These are phyloP conservation scores for Aurelia sp. DNA, from an alignment of 30 jellyfish, hydroid and myxozoan genomes.

Conservation along the genomic window DNA sequence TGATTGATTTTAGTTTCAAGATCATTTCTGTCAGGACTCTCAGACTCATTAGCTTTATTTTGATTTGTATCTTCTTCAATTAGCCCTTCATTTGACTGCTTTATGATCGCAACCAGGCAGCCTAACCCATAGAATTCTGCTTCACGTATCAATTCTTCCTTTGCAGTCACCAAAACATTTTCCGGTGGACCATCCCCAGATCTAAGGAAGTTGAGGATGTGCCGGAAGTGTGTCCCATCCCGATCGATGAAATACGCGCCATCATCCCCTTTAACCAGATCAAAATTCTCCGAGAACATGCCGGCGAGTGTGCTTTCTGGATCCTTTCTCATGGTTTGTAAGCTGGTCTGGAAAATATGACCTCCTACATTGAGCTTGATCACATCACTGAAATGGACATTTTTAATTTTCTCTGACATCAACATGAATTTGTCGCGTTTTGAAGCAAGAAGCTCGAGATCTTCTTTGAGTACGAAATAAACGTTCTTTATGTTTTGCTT, in stretches of 20 bases:
- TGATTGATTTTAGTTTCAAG: slow-evolving; percentile 23
- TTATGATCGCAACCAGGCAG: slow-evolving; percentile 8
- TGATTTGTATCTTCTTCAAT: no score
- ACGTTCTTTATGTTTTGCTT: no score
- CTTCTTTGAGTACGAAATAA: no score
- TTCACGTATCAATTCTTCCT: slow-evolving; percentile 32
- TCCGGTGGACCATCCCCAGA: slow-evolving; percentile 50
- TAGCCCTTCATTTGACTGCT: no score
- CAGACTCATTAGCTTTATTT: no score
- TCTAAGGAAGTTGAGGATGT: slow-evolving; percentile 41
- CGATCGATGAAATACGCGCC: slow-evolving; percentile 3
- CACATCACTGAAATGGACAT: no score
- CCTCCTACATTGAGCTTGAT: slow-evolving; percentile 54
- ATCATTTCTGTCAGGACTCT: not conserved
- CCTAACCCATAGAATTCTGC: slow-evolving; percentile 46
- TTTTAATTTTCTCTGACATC: no score
- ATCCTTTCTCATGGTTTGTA: slow-evolving; percentile 16
- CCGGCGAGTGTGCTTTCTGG: slow-evolving; percentile 49
- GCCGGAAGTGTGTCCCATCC: slow-evolving; percentile 50
- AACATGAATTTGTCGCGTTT: no score
- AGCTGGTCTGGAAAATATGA: slow-evolving; percentile 22
- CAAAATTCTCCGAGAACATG: slow-evolving; percentile 47
- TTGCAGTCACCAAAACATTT: not conserved
- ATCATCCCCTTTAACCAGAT: slow-evolving; percentile 18
- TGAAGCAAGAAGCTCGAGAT: no score